Percentiles rank a stretch among this genome's conserved stretches.
These are phyloP conservation scores for Clistopyga incitator DNA, from an alignment of 2,888 invertebrate species.

Conservation along the genomic window DNA sequence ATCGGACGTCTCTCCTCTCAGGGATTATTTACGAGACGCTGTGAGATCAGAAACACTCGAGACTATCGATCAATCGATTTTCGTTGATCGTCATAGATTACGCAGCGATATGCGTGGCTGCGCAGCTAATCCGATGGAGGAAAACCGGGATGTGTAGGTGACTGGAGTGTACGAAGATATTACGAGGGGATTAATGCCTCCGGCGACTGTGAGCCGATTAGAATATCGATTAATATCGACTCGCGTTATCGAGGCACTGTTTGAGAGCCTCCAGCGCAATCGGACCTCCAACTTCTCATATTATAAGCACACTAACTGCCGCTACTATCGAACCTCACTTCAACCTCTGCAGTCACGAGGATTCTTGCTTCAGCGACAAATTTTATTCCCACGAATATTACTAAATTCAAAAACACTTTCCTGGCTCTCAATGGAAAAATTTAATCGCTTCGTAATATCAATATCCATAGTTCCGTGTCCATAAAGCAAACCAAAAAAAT, in stretches of 20 bases:
- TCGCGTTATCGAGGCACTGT: conserved; percentile 44
- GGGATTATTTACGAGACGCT: conserved; percentile 16
- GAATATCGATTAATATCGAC: conserved; percentile 81
- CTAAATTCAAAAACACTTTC: no score
- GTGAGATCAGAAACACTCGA: neutral
- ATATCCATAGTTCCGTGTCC: no score
- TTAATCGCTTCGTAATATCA: no score
- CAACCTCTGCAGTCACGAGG: no score
- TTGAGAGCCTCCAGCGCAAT: conserved; percentile 6
- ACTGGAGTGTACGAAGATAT: neutral
- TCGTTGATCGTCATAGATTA: conserved; percentile 16
- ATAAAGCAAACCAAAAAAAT: no score
- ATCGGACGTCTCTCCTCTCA: neutral
- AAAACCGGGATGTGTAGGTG: neutral
- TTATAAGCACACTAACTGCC: no score
- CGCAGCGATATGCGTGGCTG: neutral
- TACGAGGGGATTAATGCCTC: conserved; percentile 66
- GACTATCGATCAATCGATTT: conserved; percentile 25
- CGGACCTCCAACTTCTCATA: no score
- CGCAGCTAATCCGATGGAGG: neutral
- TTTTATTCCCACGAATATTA: no score
- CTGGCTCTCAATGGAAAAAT: no score
- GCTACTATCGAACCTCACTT: no score
- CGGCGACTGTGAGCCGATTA: conserved; percentile 78
- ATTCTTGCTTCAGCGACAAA: no score